phyloP scores from a whole-genome alignment of 2,113 vertebrate species.

The Proteles cristata region DNA sequence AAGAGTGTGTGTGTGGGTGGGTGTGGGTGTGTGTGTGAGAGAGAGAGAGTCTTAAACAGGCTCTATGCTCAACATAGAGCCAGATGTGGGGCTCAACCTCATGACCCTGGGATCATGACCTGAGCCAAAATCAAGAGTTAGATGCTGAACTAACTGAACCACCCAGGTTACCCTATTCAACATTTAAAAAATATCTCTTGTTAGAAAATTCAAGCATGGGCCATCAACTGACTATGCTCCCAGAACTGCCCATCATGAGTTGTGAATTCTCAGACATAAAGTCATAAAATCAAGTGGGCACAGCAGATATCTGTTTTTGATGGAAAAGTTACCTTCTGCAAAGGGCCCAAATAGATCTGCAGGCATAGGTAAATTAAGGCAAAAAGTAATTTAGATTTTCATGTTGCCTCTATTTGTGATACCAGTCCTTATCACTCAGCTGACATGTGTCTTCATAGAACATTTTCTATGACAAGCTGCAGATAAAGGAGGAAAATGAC shows the following conservation, averaged over 20 bases:
- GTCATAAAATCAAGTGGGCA: background rate
- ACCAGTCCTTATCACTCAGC: background rate
- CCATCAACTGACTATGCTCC: background rate
- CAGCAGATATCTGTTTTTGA: background rate
- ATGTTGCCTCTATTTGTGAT: background rate
- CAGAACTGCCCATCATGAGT: background rate
- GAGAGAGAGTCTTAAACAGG: too few relatives aligned
- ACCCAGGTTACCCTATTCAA: background rate
- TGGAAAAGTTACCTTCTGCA: background rate
- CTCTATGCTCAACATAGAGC: too few relatives aligned
- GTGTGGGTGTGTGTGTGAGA: too few relatives aligned
- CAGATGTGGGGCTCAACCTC: too few relatives aligned
- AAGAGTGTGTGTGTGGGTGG: too few relatives aligned
- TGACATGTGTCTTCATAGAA: background rate
- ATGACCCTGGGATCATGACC: too few relatives aligned
- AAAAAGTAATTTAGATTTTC: background rate
- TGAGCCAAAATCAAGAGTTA: too few relatives aligned
- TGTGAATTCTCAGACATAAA: background rate
- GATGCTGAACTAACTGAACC: too few relatives aligned
- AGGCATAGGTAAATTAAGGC: background rate
- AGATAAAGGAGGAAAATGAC: background rate
- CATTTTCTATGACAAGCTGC: background rate
- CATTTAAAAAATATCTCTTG: background rate
- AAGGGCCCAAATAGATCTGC: background rate
- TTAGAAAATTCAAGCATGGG: background rate